A percentile compares a stretch with the other conserved stretches of the same genome.
Conservation (phyloP, 2,797 vertebrate species). For the Mycteria americana region DNA sequence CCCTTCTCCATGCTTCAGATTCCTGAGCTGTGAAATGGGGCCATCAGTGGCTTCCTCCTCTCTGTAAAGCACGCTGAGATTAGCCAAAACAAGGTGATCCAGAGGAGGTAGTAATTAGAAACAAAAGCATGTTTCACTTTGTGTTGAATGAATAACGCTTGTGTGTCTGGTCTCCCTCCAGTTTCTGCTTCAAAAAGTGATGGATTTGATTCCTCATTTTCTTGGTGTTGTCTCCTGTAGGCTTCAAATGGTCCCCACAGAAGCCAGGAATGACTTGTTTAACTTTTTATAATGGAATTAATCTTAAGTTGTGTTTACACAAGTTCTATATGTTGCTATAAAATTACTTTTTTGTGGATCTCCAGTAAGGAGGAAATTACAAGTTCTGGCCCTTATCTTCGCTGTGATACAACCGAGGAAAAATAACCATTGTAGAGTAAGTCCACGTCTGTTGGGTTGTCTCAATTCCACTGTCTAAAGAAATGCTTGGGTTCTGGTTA, state of each 20-base stretch:
- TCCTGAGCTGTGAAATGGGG: not conserved
- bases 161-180: not conserved
- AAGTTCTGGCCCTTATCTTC: not conserved
- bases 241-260: not conserved
- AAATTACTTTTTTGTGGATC: not conserved
- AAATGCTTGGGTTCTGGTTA: constrained; percentile 22
- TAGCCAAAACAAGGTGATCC: not conserved
- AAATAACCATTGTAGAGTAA: not conserved
- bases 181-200: not conserved
- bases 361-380: not conserved
- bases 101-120: not conserved
- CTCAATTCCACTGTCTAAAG: not conserved
- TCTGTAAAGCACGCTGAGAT: not conserved
- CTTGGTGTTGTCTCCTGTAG: not conserved
- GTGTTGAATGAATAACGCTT: not conserved
- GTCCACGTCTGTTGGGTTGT: not conserved
- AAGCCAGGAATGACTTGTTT: not conserved
- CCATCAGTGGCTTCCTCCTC: not conserved
- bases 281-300: not conserved
- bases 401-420: not conserved
- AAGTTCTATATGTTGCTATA: not conserved
- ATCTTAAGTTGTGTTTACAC: not conserved
- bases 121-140: not conserved
- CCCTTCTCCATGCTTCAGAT: not conserved
- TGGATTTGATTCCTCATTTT: not conserved